These are phyloP conservation scores for Drosophila fuyamai DNA, from an alignment of 1,140 invertebrate species.

Conservation along the genomic window DNA sequence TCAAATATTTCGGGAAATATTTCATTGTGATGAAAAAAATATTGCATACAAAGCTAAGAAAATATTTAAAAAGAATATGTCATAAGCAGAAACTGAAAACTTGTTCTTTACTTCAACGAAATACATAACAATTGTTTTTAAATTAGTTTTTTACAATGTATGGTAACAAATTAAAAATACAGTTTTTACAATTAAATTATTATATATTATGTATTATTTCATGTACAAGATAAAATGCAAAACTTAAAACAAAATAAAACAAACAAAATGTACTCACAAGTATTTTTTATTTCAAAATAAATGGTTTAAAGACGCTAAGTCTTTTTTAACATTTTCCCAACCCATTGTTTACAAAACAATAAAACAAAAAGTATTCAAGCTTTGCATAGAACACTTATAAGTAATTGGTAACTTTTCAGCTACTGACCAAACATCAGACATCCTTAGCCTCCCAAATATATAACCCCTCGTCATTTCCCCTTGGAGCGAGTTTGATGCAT, in stretches of 20 bases:
- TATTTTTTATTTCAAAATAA: no score
- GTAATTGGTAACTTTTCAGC: conserved; percentile 34
- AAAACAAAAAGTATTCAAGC: conserved; percentile 15
- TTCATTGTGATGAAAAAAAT: conserved; percentile 1
- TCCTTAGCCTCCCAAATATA: not conserved
- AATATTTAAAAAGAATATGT: conserved; percentile 21
- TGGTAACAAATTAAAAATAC: no score
- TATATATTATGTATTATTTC: no score
- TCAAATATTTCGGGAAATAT: conserved; percentile 6
- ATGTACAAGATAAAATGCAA: no score
- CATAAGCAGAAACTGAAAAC: conserved; percentile 23
- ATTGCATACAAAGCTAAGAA: not conserved
- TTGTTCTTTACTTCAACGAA: no score
- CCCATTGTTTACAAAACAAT: not conserved
- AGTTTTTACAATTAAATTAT: no score
- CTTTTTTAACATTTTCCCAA: no score
- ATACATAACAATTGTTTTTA: no score
- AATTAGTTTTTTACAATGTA: not conserved
- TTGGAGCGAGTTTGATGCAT: conserved; percentile 62
- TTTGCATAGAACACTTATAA: conserved; percentile 5
- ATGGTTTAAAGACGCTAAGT: no score
- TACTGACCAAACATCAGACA: conserved; percentile 7
- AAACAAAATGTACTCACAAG: no score
- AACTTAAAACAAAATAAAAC: no score
- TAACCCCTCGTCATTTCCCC: not conserved